These are phyloP conservation scores for Mastomys coucha DNA, from an alignment of 2,113 vertebrate genomes.

Conservation along the genomic window DNA sequence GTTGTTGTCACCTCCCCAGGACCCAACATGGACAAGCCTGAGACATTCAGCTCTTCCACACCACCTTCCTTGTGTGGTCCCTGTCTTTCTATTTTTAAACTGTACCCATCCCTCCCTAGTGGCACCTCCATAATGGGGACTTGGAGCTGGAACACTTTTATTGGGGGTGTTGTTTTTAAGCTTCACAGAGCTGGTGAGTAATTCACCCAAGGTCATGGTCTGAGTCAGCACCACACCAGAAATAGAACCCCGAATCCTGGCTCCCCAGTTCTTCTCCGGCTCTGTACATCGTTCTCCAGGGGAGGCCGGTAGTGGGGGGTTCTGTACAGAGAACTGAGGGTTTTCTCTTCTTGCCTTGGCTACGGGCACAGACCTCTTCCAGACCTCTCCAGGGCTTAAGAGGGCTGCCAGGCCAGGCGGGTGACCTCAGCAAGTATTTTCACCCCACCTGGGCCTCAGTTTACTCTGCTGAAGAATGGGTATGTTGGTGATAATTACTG, in stretches of 20 bases:
- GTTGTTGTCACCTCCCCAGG: too few relatives aligned
- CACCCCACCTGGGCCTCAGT: background rate
- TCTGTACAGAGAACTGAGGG: background rate
- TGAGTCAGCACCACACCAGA: slow-evolving; percentile 77
- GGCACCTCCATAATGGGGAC: background rate
- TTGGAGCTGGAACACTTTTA: background rate
- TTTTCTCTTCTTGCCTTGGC: background rate
- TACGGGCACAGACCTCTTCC: background rate
- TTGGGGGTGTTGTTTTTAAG: slow-evolving; percentile 65
- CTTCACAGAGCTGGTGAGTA: slow-evolving; percentile 43
- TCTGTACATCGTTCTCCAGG: background rate
- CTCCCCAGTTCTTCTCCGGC: background rate
- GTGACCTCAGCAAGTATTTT: background rate
- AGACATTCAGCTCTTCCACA: fast-evolving
- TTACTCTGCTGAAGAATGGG: background rate
- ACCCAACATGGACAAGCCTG: background rate
- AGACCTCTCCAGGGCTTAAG: background rate
- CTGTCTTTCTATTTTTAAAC: background rate
- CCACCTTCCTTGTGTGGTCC: fast-evolving
- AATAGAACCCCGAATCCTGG: slow-evolving; percentile 60
- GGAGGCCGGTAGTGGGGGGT: background rate
- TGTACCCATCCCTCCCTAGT: background rate
- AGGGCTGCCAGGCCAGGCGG: background rate
- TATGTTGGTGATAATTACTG: background rate
- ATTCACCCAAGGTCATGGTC: slow-evolving; percentile 79